These are phyloP conservation scores for Aspidapion aeneum DNA, from an alignment of 2,888 invertebrate genomes.

Conservation along the genomic window DNA sequence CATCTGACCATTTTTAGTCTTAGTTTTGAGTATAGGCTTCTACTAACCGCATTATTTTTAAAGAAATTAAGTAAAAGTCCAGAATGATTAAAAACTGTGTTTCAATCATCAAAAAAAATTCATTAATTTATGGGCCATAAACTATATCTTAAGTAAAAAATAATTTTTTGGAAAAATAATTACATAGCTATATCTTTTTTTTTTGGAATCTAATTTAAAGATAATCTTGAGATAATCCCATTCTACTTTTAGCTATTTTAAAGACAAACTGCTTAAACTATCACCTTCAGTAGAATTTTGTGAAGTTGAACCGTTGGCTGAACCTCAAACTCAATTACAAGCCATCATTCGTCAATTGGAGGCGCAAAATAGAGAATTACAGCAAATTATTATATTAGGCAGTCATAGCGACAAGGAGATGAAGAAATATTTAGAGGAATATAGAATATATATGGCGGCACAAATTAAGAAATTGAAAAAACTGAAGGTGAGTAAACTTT, in stretches of 20 bases:
- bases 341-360: slow-evolving; percentile 70
- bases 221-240: no score
- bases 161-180: no score
- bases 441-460: slow-evolving; percentile 59
- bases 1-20: no score
- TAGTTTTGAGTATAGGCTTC: no score
- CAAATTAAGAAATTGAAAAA: slow-evolving; percentile 65
- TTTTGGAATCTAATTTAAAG: no score
- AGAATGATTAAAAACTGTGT: no score
- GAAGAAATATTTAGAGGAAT: slow-evolving; percentile 57
- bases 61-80: no score
- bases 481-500: slow-evolving; percentile 53
- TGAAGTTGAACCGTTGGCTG: slow-evolving; percentile 43
- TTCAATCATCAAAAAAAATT: no score
- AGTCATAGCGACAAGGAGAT: slow-evolving; percentile 48
- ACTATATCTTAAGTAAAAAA: no score
- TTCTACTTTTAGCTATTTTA: slow-evolving; percentile 8
- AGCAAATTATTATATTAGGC: slow-evolving; percentile 46
- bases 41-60: no score
- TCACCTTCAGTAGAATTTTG: slow-evolving; percentile 30
- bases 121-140: no score
- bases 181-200: no score
- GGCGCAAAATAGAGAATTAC: slow-evolving; percentile 59
- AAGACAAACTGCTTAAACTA: slow-evolving; percentile 10
- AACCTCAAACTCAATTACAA: slow-evolving; percentile 61